Evolutionary conservation across 2,113 vertebrate genomes (phyloP).

Genomic region (Pelobates fuscus): DNA sequence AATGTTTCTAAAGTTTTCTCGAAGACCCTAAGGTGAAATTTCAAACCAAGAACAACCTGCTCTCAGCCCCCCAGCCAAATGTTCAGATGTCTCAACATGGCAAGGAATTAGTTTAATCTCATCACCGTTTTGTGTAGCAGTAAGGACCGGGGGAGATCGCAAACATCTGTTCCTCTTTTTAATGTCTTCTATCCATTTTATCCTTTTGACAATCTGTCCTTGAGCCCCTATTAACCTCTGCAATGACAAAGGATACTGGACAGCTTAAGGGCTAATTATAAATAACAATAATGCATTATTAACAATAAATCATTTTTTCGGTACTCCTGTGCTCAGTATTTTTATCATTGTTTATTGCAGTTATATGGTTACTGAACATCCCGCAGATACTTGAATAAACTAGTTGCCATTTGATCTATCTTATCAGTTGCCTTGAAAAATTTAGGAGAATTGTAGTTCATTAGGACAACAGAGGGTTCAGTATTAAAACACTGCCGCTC

Average conservation of each 20-base stretch:
- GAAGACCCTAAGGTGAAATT: constrained; percentile 41
- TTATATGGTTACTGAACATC: no score
- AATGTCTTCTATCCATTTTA: constrained; percentile 22
- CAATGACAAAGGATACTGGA: constrained; percentile 38
- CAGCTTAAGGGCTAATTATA: no score
- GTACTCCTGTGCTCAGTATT: no score
- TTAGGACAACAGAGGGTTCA: no score
- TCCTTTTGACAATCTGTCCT: not conserved
- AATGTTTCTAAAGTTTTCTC: constrained; percentile 44
- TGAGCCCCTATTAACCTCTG: constrained; percentile 38
- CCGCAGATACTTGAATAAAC: no score
- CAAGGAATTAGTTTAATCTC: constrained; percentile 50
- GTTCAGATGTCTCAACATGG: constrained; percentile 31
- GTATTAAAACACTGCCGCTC: no score
- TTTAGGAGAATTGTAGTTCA: no score
- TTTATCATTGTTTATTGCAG: no score
- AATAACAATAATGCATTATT: no score
- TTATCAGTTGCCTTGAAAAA: no score
- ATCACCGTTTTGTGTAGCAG: constrained; percentile 45
- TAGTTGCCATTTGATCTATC: no score
- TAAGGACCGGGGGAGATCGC: constrained; percentile 29
- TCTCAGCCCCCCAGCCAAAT: constrained; percentile 15
- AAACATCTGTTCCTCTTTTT: constrained; percentile 53
- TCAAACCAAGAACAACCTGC: not conserved
- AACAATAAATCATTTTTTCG: no score